These are phyloP conservation scores for Aegotheles bennettii DNA, from an alignment of 2,113 vertebrate species.

Conservation along the genomic window DNA sequence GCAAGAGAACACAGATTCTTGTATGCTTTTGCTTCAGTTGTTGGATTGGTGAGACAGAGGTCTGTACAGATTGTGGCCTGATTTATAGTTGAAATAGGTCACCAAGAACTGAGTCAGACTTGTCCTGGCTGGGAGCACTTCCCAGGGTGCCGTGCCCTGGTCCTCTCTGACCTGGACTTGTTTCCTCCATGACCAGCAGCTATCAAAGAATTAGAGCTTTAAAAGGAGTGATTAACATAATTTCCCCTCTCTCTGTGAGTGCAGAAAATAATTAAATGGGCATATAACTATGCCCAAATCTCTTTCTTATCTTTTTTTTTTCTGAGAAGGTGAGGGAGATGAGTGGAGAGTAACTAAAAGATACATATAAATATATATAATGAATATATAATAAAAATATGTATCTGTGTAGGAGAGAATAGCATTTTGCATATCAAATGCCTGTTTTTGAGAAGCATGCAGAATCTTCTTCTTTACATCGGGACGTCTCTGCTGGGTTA, in stretches of 20 bases:
- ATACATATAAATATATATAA: not conserved
- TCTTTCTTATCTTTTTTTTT: not conserved
- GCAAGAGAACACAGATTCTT: slow-evolving; percentile 4
- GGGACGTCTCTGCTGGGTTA: not conserved
- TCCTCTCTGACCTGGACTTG: not conserved
- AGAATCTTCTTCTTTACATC: not conserved
- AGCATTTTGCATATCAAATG: not conserved
- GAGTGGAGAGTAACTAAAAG: not conserved
- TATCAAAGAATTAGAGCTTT: not conserved
- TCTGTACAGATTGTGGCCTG: not conserved
- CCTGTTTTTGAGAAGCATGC: not conserved
- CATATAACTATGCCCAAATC: not conserved
- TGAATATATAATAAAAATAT: not conserved
- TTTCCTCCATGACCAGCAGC: not conserved
- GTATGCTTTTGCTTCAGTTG: not conserved
- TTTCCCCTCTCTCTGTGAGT: not conserved
- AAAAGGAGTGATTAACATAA: not conserved
- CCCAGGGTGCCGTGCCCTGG: not conserved
- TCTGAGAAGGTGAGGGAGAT: not conserved
- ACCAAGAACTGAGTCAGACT: not conserved
- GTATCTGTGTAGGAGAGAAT: not conserved
- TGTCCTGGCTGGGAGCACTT: not conserved
- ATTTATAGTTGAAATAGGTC: not conserved
- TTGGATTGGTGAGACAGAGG: not conserved
- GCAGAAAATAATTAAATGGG: not conserved